phyloP scores from a whole-genome alignment of 2,888 invertebrate species.

The Drosophila nr. fundita region DNA sequence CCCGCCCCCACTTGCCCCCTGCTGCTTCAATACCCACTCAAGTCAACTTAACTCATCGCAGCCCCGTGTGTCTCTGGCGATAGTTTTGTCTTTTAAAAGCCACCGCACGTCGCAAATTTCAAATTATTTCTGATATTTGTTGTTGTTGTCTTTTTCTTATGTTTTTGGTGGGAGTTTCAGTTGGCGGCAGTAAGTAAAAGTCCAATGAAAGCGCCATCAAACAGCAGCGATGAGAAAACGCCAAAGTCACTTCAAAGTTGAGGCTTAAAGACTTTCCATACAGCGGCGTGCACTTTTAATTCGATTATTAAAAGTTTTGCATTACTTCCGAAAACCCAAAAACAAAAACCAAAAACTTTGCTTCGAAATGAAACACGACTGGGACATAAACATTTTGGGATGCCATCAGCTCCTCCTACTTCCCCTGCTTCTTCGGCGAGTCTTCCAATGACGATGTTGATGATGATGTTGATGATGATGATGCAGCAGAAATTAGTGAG shows the following conservation, averaged over 20 bases:
- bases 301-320: constrained; percentile 81
- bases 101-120: constrained; percentile 37
- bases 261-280: constrained; percentile 72
- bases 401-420: constrained; percentile 36
- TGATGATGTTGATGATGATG: constrained; percentile 47
- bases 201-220: constrained; percentile 73
- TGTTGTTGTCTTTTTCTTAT: constrained; percentile 19
- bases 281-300: constrained; percentile 68
- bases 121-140: constrained; percentile 32
- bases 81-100: constrained; percentile 65
- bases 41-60: constrained; percentile 39
- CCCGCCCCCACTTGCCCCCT: not conserved
- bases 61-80: constrained; percentile 44
- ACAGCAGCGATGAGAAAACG: constrained; percentile 48
- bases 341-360: constrained; percentile 10
- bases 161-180: constrained; percentile 60
- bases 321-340: constrained; percentile 69
- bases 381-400: constrained; percentile 43
- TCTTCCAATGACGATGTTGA: not conserved
- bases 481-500: constrained; percentile 68
- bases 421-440: not conserved
- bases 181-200: constrained; percentile 73
- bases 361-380: constrained; percentile 38
- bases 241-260: constrained; percentile 41
- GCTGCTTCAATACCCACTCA: constrained; percentile 16